Conservation (phyloP, 1,140 invertebrate genomes). For the Neotoxoptera formosana region DNA sequence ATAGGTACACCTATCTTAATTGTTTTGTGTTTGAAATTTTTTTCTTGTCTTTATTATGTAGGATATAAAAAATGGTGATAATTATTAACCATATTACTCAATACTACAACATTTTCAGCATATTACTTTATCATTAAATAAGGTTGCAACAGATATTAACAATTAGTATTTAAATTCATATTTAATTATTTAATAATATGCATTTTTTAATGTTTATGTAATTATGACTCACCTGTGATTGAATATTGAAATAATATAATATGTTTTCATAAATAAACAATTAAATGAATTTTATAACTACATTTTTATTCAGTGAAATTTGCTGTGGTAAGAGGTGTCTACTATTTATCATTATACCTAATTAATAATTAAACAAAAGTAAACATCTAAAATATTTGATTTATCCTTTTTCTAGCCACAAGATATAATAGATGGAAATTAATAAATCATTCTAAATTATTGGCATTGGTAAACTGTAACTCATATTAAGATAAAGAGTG, state of each 20-base stretch:
- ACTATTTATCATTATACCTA: not conserved
- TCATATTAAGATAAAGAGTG: not conserved
- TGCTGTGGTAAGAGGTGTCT: not conserved
- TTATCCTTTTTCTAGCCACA: not conserved
- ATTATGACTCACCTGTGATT: not conserved
- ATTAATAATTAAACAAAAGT: not conserved
- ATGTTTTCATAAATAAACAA: not conserved
- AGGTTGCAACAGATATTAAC: not conserved
- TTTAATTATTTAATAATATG: not conserved
- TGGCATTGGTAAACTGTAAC: not conserved
- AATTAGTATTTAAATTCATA: not conserved
- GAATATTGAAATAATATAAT: not conserved
- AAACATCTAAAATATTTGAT: not conserved
- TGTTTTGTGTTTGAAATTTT: not conserved
- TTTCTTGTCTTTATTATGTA: not conserved
- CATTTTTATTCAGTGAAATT: slow-evolving; percentile 1
- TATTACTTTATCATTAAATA: not conserved
- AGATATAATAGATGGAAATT: slow-evolving; percentile 12
- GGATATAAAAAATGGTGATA: not conserved
- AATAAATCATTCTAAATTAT: slow-evolving; percentile 19
- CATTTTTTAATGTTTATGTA: not conserved
- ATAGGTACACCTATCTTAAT: not conserved
- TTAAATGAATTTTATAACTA: not conserved
- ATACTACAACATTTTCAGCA: not conserved
- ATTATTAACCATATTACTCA: not conserved